Evolutionary conservation across 2,113 vertebrate genomes (phyloP), one percentile per base, ranked within the genome.

Genomic region (Peromyscus maniculatus): DNA sequence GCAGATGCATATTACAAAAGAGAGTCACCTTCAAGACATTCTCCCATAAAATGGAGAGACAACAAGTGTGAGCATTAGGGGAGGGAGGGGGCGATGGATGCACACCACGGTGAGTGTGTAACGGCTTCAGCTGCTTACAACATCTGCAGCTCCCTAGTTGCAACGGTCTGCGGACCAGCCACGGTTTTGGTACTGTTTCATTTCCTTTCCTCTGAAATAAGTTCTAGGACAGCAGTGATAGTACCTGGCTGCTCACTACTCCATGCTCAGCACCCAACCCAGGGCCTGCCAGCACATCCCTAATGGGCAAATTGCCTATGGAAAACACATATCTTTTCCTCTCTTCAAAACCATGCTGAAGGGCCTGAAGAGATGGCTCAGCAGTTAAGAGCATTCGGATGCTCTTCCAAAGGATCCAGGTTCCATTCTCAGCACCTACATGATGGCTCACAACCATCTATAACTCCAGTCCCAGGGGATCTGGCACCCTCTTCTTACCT

Each of bases 1-100:
- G 59, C 67, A 71, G 96, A 92, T 80, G 86, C 71, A 21, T 82
- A 69, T 91, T 92, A 57, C 46, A 82, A 43, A 87, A 72, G 87
- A 77, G 55, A 77, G 5, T 96, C 92, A 71, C 0, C 0, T 92
- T 79, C 22, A 10, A 12, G 52, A n/a, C 26, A 55, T 62, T 59
- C 77, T 91, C 55, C 36, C 43, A 39, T 49, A 87, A 96, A 87
- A 0, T 28, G 26, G 78, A 84, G 26, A 87, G 78, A 87, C 9
- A 17, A 28, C 39, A 46, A 67, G 71, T 7, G 46, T 39, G 62
- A 39, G 13, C 43, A 31, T 12, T 1, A 3, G 0, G 0, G 57
- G 43, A 21, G 12, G 33, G 4, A 0, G 64, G 72, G 52, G 36
- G 74, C 11, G 8, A 17, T 0, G 31, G 69, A 84, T 67, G 17